Evolutionary conservation across 2,113 vertebrate species (phyloP), one percentile per base, ranked within the genome.

Genomic region (Sterrhoptilus dennistouni): DNA sequence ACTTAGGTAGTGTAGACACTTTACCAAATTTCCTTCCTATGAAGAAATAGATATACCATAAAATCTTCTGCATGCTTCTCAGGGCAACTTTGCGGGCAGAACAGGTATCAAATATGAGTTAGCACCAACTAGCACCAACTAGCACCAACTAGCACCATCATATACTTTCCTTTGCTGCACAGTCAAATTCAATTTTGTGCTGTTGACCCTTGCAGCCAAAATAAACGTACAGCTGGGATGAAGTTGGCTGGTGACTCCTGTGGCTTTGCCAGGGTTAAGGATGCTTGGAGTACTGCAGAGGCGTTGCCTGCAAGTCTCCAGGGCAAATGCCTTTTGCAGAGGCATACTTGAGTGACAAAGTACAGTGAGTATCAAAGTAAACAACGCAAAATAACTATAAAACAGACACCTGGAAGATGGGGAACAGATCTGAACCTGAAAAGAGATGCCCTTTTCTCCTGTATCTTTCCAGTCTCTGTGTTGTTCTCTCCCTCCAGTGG

Each of bases 191-290:
- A 89, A 25, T 78, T 63, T 72, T 69, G 17, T 53, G 59, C 81
- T 90, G 72, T 90, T 95, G 95, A 90, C 53, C 70, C 87, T 95
- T 84, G 89, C 76, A 96, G 91, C 89, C 87, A 96, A 96, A 95
- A 95, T 76, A 95, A 96, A 94, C 9, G n/a, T 56, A 76, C 28
- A 44, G 52, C 54, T 94, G 70, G 54, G 63, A 89, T 3, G 12
- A 87, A 80, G 60, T 2, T 75, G 74, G 54, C 77, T 79, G 64
- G 45, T 57, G 75, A 56, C 61, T 87, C 66, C 65, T 44, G 35
- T 54, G 49, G 53, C 63, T 91, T 90, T 86, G 53, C 68, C 0
- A 1, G 38, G 21, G 61, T 68, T 87, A 69, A 75, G 61, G 56
- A 52, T 49, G 53, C 56, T 66, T 87, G 60, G 38, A 61, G 49